A percentile compares a stretch with the other conserved stretches of the same genome.
These are phyloP conservation scores for Parauchenoglanis punctatus DNA, from an alignment of 2,797 vertebrate genomes.

Conservation along the genomic window DNA sequence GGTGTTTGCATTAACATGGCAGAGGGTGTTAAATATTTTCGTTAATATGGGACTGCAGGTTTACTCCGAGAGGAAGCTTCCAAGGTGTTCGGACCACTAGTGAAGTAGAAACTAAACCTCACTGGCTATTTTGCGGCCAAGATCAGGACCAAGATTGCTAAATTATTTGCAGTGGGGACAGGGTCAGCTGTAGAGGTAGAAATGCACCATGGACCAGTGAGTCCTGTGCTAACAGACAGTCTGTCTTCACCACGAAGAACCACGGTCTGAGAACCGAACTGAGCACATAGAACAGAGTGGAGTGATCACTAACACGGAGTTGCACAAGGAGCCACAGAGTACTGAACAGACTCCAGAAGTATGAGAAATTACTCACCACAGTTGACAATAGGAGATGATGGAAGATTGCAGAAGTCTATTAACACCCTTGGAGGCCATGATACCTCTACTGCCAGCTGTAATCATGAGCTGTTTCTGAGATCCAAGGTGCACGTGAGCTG, in stretches of 20 bases:
- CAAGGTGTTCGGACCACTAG: too few relatives aligned
- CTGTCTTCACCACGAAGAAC: background rate
- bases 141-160: background rate
- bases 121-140: background rate
- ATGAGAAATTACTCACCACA: background rate
- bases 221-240: background rate
- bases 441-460: background rate
- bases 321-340: background rate
- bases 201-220: background rate
- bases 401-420: background rate
- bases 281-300: too few relatives aligned
- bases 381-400: background rate
- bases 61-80: background rate
- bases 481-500: background rate
- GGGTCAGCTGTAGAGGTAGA: background rate
- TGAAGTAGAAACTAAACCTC: too few relatives aligned
- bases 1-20: background rate
- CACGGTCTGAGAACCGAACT: background rate
- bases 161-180: background rate
- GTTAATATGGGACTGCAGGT: too few relatives aligned
- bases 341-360: background rate
- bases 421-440: background rate
- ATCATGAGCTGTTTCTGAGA: background rate
- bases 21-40: background rate
- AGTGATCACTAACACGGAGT: background rate